Conservation (phyloP, 2,888 invertebrate species). For the Scaptomyza cyrtandrae region DNA sequence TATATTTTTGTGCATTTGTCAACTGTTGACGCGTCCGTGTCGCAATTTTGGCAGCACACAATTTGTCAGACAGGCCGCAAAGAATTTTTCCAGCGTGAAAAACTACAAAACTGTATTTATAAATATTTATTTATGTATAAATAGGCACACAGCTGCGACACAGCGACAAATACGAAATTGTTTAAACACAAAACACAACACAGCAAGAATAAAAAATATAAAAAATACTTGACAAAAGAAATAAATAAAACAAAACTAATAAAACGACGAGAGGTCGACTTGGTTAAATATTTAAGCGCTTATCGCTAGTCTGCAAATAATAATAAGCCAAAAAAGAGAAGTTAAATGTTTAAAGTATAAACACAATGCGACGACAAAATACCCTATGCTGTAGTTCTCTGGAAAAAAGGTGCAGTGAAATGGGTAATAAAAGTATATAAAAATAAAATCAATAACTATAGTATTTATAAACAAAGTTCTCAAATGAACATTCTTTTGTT, state of each 20-base stretch:
- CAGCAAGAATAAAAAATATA: conserved; percentile 19
- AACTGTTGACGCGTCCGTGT: conserved; percentile 64
- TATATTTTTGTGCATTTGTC: conserved; percentile 52
- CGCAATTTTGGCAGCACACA: conserved; percentile 70
- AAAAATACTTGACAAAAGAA: not conserved
- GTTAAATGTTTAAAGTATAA: not conserved
- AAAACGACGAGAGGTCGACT: conserved; percentile 46
- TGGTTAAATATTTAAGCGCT: conserved; percentile 30
- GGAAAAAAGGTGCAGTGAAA: not conserved
- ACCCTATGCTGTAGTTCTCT: not conserved
- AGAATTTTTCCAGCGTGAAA: conserved; percentile 52
- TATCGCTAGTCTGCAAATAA: conserved; percentile 34
- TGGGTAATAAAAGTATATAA: not conserved
- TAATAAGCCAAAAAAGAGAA: conserved; percentile 31
- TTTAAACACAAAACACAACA: conserved; percentile 21
- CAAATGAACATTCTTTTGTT: not conserved
- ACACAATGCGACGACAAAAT: conserved; percentile 2
- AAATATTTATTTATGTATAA: conserved; percentile 35
- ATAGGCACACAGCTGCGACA: conserved; percentile 50
- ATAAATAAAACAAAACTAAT: conserved; percentile 29
- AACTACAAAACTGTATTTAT: conserved; percentile 23
- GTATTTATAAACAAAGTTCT: not conserved
- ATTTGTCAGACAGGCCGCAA: conserved; percentile 55
- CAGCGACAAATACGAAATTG: conserved; percentile 35
- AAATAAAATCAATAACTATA: too few species aligned